phyloP scores from a whole-genome alignment of 2,888 invertebrate species.

The Monoplex corrugatus region DNA sequence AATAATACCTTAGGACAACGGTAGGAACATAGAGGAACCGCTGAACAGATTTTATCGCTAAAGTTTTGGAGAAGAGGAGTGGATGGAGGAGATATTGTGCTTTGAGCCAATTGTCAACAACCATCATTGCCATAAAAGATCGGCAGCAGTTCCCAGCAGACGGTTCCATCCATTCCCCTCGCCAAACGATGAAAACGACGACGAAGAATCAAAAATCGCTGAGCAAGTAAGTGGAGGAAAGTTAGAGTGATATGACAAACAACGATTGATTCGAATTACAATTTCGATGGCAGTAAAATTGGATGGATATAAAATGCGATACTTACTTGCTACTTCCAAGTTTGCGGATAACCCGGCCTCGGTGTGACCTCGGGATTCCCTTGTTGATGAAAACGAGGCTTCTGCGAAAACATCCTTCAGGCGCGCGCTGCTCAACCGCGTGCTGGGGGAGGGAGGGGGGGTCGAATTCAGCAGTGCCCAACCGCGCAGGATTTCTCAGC shows the following conservation, averaged over 20 bases:
- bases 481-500: no score
- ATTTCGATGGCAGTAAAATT: constrained; percentile 52
- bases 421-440: not conserved
- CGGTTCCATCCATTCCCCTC: not conserved
- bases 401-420: constrained; percentile 35
- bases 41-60: not conserved
- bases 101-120: constrained; percentile 52
- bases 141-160: constrained; percentile 38
- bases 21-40: not conserved
- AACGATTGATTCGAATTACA: not conserved
- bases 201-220: not conserved
- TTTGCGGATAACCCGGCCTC: constrained; percentile 56
- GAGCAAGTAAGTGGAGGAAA: not conserved
- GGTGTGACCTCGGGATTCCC: constrained; percentile 55
- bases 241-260: not conserved
- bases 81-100: constrained; percentile 45
- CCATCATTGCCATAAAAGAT: not conserved
- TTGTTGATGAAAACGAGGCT: constrained; percentile 44
- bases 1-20: constrained; percentile 37
- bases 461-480: not conserved
- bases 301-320: constrained; percentile 56
- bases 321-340: constrained; percentile 58
- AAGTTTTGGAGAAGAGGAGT: not conserved
- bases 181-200: not conserved
- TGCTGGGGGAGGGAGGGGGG: not conserved